Base-by-base conservation (phyloP, 2,888 invertebrate species). In the Atrina japonica region DNA sequence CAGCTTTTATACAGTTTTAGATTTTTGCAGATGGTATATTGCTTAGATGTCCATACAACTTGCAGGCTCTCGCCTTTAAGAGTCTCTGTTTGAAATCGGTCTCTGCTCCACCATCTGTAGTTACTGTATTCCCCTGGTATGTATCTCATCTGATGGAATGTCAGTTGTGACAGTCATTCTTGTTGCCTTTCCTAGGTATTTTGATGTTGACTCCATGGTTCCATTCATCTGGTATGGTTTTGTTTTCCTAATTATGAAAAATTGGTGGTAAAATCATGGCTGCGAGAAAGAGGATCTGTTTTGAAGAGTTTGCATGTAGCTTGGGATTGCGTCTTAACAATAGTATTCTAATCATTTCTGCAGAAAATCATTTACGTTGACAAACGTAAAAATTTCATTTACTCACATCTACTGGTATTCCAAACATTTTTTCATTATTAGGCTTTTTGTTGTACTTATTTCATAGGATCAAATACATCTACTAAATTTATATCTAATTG, bases 151-250 rank as follows among this genome's bases (percentile, higher is more conserved):
- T n/a, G 23, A 69, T 70, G 40, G 60, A 65, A 56, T 29, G 61
- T 50, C 35, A 52, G 63, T 75, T 73, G 35, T 29, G 41, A 41
- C 53, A 29, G 61, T 70, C 7, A 73, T 50, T 58, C 61, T 53
- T 16, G 35, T 35, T 52, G 16, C 64, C 73, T 65, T 74, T 76
- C 58, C 63, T 76, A 11, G 69, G 66, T 45, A 58, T 66, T 50
- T 63, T 66, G 27, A 70, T 55, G 58, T 70, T 63, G 21, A 25
- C 45, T 47, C 58, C 41, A 49, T 60, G 16, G 50, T 66, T 58
- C 66, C 66, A 59, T 21, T 50, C 45, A 40, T 29, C 40, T 30
- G 59, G 67, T 52, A 60, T 43, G 27, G 30, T 43, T 25, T 6
- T 23, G 7, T 45, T 35, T 49, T 59, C 45, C 66, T 49, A 58